Base-by-base conservation (phyloP, 1,140 invertebrate genomes). In the Aphelenchoides besseyi region DNA sequence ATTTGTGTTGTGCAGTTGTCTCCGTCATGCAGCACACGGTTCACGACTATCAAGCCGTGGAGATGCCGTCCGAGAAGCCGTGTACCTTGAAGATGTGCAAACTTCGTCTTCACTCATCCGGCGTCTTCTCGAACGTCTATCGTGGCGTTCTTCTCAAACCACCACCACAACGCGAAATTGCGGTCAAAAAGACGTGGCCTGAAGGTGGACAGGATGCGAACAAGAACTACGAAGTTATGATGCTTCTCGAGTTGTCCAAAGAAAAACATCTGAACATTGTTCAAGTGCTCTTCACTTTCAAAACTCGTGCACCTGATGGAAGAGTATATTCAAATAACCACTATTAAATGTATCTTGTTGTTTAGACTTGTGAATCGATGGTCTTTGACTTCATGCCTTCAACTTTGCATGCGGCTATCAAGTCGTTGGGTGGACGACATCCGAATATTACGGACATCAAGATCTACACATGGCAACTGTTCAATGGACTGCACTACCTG, bases 161-260 rank as follows among this genome's bases (percentile, higher is more conserved):
- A 1, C 23, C 16, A 53, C 71, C 55, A 8, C 37, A 52, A 12
- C 48, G 53, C 29, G 59, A 75, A 53, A 79, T 80, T 33, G 78
- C 78, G 2, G 62, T 80, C 2, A 80, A 80, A 61, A 80, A 80
- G 55, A 81, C 76, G 9, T 80, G 78, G 78, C 70, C 75, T 0
- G 74, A 70, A 16, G n/a, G n/a, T 2, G 59, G 59, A 18, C 29
- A 32, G 29, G 66, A 66, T 30, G 64, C 16, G n/a, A n/a, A 67
- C 64, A 76, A 71, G n/a, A 75, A 73, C 77, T 64, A 52, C 16
- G 77, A 78, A 53, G 41, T 78, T 26, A 67, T 63, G n/a, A 61
- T 79, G 33, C 59, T 79, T 12, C 41, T 69, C 1, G 70, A 62
- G 30, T 41, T 79, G 9, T 35, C 63, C 35, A 35, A 69, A 16